Conservation (phyloP, 2,888 invertebrate genomes). For the Lycaena phlaeas region DNA sequence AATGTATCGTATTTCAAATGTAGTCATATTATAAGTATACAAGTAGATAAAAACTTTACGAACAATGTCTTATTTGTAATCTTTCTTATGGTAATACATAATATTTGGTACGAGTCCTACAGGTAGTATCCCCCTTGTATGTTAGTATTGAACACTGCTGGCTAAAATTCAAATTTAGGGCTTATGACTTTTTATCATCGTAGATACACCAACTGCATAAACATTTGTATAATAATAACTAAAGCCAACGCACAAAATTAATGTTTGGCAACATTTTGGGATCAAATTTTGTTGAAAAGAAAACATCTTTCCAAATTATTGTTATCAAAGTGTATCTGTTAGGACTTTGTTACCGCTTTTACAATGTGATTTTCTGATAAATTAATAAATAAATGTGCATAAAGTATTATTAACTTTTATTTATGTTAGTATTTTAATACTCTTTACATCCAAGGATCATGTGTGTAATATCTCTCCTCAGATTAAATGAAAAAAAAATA, state of each 20-base stretch:
- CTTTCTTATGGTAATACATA: constrained; percentile 29
- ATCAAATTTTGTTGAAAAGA: constrained; percentile 7
- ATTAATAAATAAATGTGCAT: constrained; percentile 58
- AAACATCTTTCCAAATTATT: constrained; percentile 4
- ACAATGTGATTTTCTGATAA: constrained; percentile 51
- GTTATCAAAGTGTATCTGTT: constrained; percentile 19
- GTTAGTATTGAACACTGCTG: background rate
- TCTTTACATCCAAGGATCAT: too few relatives aligned
- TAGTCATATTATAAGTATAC: constrained; percentile 62
- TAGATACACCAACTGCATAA: constrained; percentile 13
- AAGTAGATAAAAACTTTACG: constrained; percentile 45
- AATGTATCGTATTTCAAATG: constrained; percentile 42
- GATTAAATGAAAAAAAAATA: too few relatives aligned
- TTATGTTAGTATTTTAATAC: too few relatives aligned
- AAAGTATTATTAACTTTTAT: constrained; percentile 20
- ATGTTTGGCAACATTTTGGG: constrained; percentile 23
- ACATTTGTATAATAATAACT: constrained; percentile 7
- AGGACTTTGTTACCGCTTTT: constrained; percentile 45
- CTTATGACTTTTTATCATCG: too few relatives aligned
- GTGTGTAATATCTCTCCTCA: too few relatives aligned
- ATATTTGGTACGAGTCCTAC: constrained; percentile 27
- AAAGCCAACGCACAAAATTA: constrained; percentile 33
- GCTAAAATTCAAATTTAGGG: constrained; percentile 9
- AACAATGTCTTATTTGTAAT: constrained; percentile 51
- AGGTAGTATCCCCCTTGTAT: constrained; percentile 14